Base-by-base conservation (phyloP, 2,113 vertebrate species). In the Ardeotis arabs region DNA sequence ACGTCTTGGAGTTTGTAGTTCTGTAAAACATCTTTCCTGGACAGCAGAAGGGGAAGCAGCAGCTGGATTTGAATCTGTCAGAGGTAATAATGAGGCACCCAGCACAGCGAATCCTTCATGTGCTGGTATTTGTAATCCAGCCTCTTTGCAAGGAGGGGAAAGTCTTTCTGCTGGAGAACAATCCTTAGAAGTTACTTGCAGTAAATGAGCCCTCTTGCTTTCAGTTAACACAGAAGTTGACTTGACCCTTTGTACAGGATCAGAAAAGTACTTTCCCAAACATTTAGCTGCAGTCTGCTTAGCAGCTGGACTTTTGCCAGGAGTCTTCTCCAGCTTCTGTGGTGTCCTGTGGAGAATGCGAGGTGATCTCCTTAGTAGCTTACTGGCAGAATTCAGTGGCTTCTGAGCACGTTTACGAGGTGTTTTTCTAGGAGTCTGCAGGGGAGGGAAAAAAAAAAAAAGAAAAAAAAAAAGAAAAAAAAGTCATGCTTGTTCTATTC, bases 381-480 rank as follows among this genome's bases (percentile, higher is more conserved):
- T 91, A 63, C 68, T 80, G 53, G 82, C 27, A 79, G 95, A 96
- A 52, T 39, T 91, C 16, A 66, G 50, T 28, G 53, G 75, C 87
- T 97, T 98, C 69, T 83, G 74, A 4, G 80, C 93, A 49, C 90
- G 94, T 78, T 97, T 98, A 45, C 49, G 89, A 81, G 97, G 97
- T 6, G 55, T 97, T 95, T 97, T 98, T 60, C 77, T 96, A 67
- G 97, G 97, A 82, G 98, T 99, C 98, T 99, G 77, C 37, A 87
- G 21, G 58, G 79, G 17, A 24, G 41, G 6, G 4, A 5, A 6
- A 44, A 29, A 28, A 29, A 56, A 84, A 45, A 37, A 31, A 31
- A 62, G 72, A 4, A 87, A 39, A 39, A 39, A 11, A 39, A 39
- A 39, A 62, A n/a, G 35, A 47, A 49, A 70, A 31, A 59, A 74